These are phyloP conservation scores for Caranx melampygus DNA, from an alignment of 2,113 vertebrate genomes.

Conservation along the genomic window DNA sequence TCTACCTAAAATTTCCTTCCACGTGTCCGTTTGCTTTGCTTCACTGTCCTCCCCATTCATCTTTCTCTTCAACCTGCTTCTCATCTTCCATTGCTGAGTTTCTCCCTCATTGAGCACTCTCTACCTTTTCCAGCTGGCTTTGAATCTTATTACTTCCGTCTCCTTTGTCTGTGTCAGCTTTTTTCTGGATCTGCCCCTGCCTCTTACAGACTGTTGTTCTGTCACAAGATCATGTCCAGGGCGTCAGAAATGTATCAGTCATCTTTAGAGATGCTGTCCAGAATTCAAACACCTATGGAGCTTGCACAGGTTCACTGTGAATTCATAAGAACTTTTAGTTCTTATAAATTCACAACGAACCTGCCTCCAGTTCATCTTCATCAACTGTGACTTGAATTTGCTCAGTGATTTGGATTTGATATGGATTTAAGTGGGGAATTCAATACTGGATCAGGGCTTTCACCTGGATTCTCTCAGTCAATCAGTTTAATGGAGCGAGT, in stretches of 20 bases:
- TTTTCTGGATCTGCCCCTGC: neutral
- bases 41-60: conserved; percentile 63
- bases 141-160: conserved; percentile 27
- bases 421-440: conserved; percentile 46
- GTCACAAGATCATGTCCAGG: neutral
- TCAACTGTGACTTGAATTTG: conserved; percentile 60
- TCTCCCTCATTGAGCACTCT: conserved; percentile 48
- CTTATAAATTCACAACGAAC: conserved; percentile 12
- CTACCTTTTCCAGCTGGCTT: conserved; percentile 34
- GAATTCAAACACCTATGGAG: neutral
- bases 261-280: conserved; percentile 3
- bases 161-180: neutral
- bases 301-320: neutral
- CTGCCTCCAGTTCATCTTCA: conserved; percentile 28
- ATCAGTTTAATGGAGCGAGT: conserved; percentile 63
- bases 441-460: conserved; percentile 55
- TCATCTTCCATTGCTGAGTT: conserved; percentile 47
- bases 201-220: conserved; percentile 14
- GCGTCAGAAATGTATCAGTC: conserved; percentile 8
- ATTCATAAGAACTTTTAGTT: neutral
- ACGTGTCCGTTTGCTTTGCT: conserved; percentile 47
- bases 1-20: conserved; percentile 57
- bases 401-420: conserved; percentile 53
- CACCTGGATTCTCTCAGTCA: conserved; percentile 63
- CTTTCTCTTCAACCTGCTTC: conserved; percentile 39